A percentile compares a stretch with the other conserved stretches of the same genome.
These are phyloP conservation scores for Benthosema pterotum DNA, from an alignment of 2,797 vertebrate species.

Conservation along the genomic window DNA sequence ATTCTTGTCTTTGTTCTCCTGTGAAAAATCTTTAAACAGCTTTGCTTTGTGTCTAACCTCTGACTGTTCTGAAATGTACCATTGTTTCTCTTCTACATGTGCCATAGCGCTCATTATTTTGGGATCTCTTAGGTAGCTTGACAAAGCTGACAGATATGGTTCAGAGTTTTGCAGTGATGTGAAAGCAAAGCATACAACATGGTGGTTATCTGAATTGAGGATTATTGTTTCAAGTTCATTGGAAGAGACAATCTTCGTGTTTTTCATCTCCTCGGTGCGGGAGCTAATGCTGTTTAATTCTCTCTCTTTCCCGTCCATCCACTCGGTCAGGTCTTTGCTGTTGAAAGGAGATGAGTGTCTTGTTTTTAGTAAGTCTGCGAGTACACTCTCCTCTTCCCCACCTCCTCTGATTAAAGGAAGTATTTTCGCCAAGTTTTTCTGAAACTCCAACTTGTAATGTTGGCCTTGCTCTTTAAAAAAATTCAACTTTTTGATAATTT, in stretches of 20 bases:
- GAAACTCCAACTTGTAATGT: not conserved
- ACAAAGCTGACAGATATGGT: slow-evolving; percentile 1
- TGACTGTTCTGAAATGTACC: not conserved
- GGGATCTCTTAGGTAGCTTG: not conserved
- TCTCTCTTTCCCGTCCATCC: slow-evolving; percentile 45
- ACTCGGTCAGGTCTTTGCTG: slow-evolving; percentile 45
- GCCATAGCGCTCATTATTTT: fast-evolving
- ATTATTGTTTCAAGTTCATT: slow-evolving; percentile 29
- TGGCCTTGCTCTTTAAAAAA: slow-evolving; percentile 26
- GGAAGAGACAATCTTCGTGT: slow-evolving; percentile 11
- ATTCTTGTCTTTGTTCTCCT: not conserved
- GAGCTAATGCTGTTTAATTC: slow-evolving; percentile 34
- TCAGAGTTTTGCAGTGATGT: slow-evolving; percentile 22
- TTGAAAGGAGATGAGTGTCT: slow-evolving; percentile 47
- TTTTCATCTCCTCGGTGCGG: slow-evolving; percentile 36
- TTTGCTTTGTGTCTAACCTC: slow-evolving; percentile 31
- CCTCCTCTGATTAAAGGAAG: slow-evolving; percentile 47
- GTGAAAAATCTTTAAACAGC: not conserved
- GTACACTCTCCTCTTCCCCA: slow-evolving; percentile 13
- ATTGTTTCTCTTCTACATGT: not conserved
- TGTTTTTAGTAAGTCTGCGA: slow-evolving; percentile 17
- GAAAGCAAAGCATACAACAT: slow-evolving; percentile 37
- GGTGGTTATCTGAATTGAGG: not conserved
- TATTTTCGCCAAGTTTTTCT: not conserved
- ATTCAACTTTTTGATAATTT: slow-evolving; percentile 6